These are phyloP conservation scores for Pseudopleuronectes americanus DNA, from an alignment of 2,797 vertebrate species.

Conservation along the genomic window DNA sequence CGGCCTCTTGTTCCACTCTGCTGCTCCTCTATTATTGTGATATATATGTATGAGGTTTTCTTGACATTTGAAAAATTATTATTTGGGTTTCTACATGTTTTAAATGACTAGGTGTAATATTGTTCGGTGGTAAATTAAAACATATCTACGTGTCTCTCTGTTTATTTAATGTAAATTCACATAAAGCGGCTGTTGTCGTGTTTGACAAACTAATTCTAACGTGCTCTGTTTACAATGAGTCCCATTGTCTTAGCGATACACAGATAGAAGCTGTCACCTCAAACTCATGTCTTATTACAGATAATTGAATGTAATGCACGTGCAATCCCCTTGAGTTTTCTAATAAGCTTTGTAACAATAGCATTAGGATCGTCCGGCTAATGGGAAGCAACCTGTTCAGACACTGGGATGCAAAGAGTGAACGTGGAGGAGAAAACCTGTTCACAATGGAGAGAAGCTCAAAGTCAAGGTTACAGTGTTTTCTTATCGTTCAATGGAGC, in stretches of 20 bases:
- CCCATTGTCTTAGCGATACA: background rate
- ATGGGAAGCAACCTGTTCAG: conserved; percentile 40
- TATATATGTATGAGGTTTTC: background rate
- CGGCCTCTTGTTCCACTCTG: background rate
- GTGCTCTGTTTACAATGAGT: conserved; percentile 7
- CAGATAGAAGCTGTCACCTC: conserved; percentile 21
- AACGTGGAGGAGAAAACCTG: conserved; percentile 4
- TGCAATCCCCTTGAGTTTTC: conserved; percentile 25
- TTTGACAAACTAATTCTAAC: conserved; percentile 6
- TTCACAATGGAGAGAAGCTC: background rate
- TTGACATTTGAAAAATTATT: too few species aligned
- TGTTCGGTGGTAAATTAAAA: too few species aligned
- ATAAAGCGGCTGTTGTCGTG: background rate
- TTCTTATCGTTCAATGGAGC: conserved; percentile 4
- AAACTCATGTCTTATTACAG: conserved; percentile 31
- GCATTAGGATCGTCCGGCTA: conserved; percentile 43
- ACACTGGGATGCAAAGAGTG: background rate
- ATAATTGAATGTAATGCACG: conserved; percentile 47
- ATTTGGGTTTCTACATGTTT: too few species aligned
- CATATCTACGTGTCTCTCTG: background rate
- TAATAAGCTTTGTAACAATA: conserved; percentile 56
- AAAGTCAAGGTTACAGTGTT: background rate
- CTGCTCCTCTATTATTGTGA: background rate
- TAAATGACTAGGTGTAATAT: too few species aligned
- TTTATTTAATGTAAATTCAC: background rate